phyloP scores from a whole-genome alignment of 92 coral and sea anemone species.

The Parazoanthus darwini region DNA sequence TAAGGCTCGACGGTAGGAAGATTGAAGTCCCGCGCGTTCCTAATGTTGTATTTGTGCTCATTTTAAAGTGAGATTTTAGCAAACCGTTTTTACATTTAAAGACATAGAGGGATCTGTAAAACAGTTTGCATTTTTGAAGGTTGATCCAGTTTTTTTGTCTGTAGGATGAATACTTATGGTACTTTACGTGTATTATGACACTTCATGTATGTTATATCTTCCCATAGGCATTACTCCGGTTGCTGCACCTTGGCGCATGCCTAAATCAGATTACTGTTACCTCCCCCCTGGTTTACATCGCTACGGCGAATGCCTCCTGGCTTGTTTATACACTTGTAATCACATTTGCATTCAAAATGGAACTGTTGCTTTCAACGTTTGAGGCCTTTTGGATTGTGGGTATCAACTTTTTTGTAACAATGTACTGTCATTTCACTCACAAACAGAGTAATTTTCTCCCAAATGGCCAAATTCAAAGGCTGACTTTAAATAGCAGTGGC shows the following conservation, averaged over 20 bases:
- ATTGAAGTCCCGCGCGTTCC: no score
- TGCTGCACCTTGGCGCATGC: not conserved
- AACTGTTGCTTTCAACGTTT: conserved; percentile 19
- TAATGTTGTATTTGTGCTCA: no score
- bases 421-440: not conserved
- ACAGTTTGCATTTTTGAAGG: no score
- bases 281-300: conserved; percentile 19
- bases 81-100: no score
- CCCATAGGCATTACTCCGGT: conserved; percentile 18
- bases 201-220: not conserved
- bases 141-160: no score
- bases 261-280: not conserved
- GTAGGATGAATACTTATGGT: no score
- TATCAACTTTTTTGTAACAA: not conserved
- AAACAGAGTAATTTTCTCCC: not conserved
- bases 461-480: not conserved
- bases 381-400: conserved; percentile 24
- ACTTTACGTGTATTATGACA: no score
- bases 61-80: no score
- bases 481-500: not conserved
- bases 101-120: no score
- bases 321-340: conserved; percentile 9
- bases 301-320: conserved; percentile 29
- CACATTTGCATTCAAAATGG: not conserved
- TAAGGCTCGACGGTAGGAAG: no score